A percentile compares a stretch with the other conserved stretches of the same genome.
Conservation (phyloP, 2,888 invertebrate genomes). For the Stegophylla sp. region DNA sequence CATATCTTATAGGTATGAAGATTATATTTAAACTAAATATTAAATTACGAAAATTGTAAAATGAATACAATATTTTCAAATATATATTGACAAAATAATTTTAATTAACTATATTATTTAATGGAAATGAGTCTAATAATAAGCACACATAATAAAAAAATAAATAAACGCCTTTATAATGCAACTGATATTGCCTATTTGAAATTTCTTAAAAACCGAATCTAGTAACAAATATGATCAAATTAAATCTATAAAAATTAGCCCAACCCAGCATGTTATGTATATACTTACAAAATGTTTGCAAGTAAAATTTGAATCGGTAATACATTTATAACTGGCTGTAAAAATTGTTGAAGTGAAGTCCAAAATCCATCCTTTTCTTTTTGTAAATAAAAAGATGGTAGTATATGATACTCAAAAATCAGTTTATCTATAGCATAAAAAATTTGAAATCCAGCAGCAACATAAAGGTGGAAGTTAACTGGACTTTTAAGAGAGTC, state of each 20-base stretch:
- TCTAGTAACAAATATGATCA: neutral
- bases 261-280: neutral
- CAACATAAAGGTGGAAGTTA: conserved; percentile 24
- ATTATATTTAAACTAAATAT: too few species aligned
- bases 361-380: conserved; percentile 50
- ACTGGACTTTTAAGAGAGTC: conserved; percentile 19
- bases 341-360: conserved; percentile 40
- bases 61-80: too few species aligned
- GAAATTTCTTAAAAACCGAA: too few species aligned
- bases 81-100: too few species aligned
- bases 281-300: conserved; percentile 33
- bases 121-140: too few species aligned
- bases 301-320: conserved; percentile 41
- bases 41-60: too few species aligned
- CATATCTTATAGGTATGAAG: too few species aligned
- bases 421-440: conserved; percentile 25
- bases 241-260: neutral
- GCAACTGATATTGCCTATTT: too few species aligned
- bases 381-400: conserved; percentile 37
- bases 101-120: too few species aligned
- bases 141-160: too few species aligned
- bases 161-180: too few species aligned
- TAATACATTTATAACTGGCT: conserved; percentile 38
- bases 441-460: conserved; percentile 45
- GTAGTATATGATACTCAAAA: conserved; percentile 33